Conservation (phyloP, 2,797 vertebrate species). For the Silurus aristotelis region DNA sequence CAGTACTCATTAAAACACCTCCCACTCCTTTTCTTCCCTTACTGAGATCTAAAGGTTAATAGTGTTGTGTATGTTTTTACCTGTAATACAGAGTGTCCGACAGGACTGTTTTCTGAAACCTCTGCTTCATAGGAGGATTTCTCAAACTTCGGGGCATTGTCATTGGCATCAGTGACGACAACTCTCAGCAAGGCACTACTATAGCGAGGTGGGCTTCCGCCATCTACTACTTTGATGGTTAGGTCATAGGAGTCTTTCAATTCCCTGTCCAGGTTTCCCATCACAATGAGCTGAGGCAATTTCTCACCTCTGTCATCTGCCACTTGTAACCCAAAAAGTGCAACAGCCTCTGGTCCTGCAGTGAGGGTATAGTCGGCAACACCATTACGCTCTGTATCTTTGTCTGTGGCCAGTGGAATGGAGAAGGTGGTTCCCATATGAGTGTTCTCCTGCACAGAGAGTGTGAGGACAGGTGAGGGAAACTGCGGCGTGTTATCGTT, state of each 20-base stretch:
- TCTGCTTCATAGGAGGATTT: slow-evolving; percentile 88
- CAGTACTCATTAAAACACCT: slow-evolving; percentile 55
- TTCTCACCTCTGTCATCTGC: slow-evolving; percentile 95
- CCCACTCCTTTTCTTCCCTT: slow-evolving; percentile 41
- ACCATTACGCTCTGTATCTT: slow-evolving; percentile 89
- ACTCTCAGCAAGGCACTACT: slow-evolving; percentile 95
- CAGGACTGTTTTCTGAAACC: slow-evolving; percentile 92
- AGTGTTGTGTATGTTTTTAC: slow-evolving; percentile 67
- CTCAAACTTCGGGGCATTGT: slow-evolving; percentile 94
- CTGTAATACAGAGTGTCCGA: slow-evolving; percentile 95
- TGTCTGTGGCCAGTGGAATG: slow-evolving; percentile 91
- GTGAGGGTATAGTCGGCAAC: slow-evolving; percentile 92
- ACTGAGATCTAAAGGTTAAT: slow-evolving; percentile 45
- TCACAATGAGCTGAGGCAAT: slow-evolving; percentile 94
- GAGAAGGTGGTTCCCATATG: slow-evolving; percentile 89
- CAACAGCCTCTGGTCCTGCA: slow-evolving; percentile 86
- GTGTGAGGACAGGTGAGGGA: slow-evolving; percentile 89
- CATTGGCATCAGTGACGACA: slow-evolving; percentile 92
- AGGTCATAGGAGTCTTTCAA: slow-evolving; percentile 96
- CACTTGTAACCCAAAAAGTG: slow-evolving; percentile 94
- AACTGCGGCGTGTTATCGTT: slow-evolving; percentile 99
- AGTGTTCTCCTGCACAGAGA: slow-evolving; percentile 95
- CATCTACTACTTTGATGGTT: slow-evolving; percentile 95
- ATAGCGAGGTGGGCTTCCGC: slow-evolving; percentile 88
- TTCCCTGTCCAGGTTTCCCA: slow-evolving; percentile 93